These are phyloP conservation scores for Drosophila parabipectinata DNA, from an alignment of 1,140 invertebrate genomes.

Conservation along the genomic window DNA sequence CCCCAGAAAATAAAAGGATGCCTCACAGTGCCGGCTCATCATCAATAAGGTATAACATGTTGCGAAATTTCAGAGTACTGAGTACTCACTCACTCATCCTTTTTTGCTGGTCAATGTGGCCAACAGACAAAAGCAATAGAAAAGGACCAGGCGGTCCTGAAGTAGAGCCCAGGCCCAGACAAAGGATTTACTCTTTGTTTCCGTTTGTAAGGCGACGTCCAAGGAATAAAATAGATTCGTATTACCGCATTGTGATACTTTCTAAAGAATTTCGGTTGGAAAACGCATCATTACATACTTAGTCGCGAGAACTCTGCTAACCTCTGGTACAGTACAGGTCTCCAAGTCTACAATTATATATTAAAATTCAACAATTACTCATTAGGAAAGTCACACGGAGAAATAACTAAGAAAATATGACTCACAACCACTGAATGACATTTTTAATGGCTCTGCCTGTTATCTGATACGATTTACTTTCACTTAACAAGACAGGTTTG, in stretches of 20 bases:
- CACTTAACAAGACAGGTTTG: conserved; percentile 11
- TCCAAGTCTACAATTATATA: not conserved
- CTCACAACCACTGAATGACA: conserved; percentile 18
- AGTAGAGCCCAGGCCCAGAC: conserved; percentile 28
- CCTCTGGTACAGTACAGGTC: not conserved
- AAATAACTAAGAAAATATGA: not conserved
- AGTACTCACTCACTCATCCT: conserved; percentile 46
- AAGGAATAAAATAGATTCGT: conserved; percentile 52
- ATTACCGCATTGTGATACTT: conserved; percentile 41
- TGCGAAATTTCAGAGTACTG: conserved; percentile 68
- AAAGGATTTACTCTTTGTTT: conserved; percentile 45
- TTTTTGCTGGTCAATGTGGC: conserved; percentile 65
- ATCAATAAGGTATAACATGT: conserved; percentile 79
- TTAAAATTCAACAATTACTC: not conserved
- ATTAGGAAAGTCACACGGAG: not conserved
- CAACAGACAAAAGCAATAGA: conserved; percentile 72
- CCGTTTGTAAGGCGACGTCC: conserved; percentile 18
- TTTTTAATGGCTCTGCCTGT: conserved; percentile 34
- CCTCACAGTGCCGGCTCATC: conserved; percentile 39
- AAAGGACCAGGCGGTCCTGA: conserved; percentile 24
- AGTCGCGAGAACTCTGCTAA: not conserved
- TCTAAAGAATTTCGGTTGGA: not conserved
- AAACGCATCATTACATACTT: conserved; percentile 1
- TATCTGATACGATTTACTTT: conserved; percentile 60
- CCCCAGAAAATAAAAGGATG: conserved; percentile 37